phyloP scores from a whole-genome alignment of 2,888 invertebrate species.

The Pachycephus smyrnensis region DNA sequence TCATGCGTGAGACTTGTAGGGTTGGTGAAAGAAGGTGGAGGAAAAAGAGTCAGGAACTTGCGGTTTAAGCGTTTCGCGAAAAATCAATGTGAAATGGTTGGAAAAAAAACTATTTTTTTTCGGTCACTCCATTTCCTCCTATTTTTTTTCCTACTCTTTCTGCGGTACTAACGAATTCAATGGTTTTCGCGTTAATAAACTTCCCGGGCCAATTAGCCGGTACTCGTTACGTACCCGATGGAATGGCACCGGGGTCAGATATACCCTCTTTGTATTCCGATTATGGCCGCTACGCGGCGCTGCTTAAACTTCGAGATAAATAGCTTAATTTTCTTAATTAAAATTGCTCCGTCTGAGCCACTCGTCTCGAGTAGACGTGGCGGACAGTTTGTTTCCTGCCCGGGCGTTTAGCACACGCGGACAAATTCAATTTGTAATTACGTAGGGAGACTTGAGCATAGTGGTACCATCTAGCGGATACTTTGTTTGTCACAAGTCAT shows the following conservation, averaged over 20 bases:
- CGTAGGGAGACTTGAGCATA: background rate
- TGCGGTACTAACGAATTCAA: background rate
- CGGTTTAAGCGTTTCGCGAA: too few species aligned
- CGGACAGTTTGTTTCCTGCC: conserved; percentile 16
- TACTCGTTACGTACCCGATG: conserved; percentile 12
- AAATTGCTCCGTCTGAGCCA: conserved; percentile 36
- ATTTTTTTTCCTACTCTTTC: background rate
- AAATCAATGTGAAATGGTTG: too few species aligned
- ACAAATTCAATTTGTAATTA: background rate
- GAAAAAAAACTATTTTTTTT: too few species aligned
- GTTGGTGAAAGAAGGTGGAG: too few species aligned
- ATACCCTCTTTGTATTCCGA: conserved; percentile 31
- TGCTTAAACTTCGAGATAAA: conserved; percentile 42
- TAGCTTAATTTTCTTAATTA: conserved; percentile 56
- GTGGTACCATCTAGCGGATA: background rate
- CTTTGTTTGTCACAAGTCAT: background rate
- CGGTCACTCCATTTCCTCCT: too few species aligned
- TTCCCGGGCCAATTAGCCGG: conserved; percentile 17
- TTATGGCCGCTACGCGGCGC: conserved; percentile 16
- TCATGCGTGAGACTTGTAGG: too few species aligned
- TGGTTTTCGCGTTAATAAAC: conserved; percentile 34
- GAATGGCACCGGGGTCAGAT: conserved; percentile 22
- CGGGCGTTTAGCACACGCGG: background rate
- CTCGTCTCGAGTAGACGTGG: conserved; percentile 31
- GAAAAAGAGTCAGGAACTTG: too few species aligned